Evolutionary conservation across 2,888 invertebrate genomes (phyloP).

Genomic region (Calameuta idolon): DNA sequence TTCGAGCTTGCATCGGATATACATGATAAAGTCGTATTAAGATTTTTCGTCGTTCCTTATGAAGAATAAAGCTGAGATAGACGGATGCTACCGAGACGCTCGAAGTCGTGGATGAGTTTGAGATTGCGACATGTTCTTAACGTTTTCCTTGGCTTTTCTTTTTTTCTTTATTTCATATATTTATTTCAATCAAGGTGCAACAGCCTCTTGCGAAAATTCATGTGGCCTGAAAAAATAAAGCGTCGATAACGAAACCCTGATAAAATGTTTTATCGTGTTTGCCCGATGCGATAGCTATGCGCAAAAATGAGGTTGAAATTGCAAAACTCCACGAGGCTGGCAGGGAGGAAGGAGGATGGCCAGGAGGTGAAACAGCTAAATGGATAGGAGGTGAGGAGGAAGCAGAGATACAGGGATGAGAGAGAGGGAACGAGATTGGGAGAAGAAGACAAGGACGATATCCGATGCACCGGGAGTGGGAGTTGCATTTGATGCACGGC

Average conservation of each 20-base stretch:
- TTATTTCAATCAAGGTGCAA: conserved; percentile 37
- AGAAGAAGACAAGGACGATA: background rate
- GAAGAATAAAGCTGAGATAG: too few relatives aligned
- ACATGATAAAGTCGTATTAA: too few relatives aligned
- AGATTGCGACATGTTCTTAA: background rate
- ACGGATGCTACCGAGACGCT: too few relatives aligned
- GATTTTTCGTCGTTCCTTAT: too few relatives aligned
- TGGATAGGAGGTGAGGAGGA: conserved; percentile 17
- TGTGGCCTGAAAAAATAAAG: conserved; percentile 64
- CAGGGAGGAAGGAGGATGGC: conserved; percentile 12
- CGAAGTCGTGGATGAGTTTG: background rate
- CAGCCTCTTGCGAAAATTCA: conserved; percentile 63
- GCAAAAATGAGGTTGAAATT: conserved; percentile 66
- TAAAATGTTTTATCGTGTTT: conserved; percentile 61
- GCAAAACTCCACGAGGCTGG: conserved; percentile 52
- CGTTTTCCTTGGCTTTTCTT: too few relatives aligned
- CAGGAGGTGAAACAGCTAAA: conserved; percentile 14
- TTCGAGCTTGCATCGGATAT: too few relatives aligned
- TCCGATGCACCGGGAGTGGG: background rate
- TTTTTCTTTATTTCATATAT: too few relatives aligned
- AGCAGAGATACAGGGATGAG: conserved; percentile 3
- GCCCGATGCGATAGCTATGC: conserved; percentile 58
- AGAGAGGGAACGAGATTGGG: conserved; percentile 17
- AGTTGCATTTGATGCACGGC: conserved; percentile 30
- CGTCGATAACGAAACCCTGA: conserved; percentile 55